phyloP scores from a whole-genome alignment of 2,888 invertebrate genomes.

The Temnothorax ravouxi region DNA sequence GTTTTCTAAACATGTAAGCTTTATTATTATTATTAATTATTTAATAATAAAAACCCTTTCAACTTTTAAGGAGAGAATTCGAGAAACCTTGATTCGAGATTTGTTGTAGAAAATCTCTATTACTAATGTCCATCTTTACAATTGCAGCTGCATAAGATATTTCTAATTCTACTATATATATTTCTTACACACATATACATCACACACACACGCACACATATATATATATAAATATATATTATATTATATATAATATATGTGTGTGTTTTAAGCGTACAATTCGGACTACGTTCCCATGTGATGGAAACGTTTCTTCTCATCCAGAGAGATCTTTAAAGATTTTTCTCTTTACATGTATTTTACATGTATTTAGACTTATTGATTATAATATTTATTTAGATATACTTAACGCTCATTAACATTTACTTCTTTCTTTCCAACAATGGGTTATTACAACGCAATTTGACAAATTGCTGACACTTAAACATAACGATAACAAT shows the following conservation, averaged over 20 bases:
- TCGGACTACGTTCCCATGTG: slow-evolving; percentile 74
- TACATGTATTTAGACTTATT: slow-evolving; percentile 23
- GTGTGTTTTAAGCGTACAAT: slow-evolving; percentile 78
- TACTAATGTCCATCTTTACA: slow-evolving; percentile 16
- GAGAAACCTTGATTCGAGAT: neutral
- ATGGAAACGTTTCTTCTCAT: slow-evolving; percentile 69
- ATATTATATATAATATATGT: neutral
- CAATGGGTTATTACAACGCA: slow-evolving; percentile 43
- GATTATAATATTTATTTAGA: slow-evolving; percentile 56
- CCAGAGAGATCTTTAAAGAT: slow-evolving; percentile 47
- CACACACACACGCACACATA: neutral
- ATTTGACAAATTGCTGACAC: slow-evolving; percentile 53
- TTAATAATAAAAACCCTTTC: neutral
- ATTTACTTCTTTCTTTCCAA: slow-evolving; percentile 61
- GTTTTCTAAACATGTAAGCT: neutral
- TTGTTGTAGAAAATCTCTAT: neutral
- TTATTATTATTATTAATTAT: slow-evolving; percentile 23
- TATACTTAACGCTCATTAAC: slow-evolving; percentile 67
- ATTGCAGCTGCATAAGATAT: slow-evolving; percentile 13
- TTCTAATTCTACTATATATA: slow-evolving; percentile 49
- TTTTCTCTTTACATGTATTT: slow-evolving; percentile 52
- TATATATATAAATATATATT: slow-evolving; percentile 67
- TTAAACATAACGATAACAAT: slow-evolving; percentile 50
- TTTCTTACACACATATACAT: neutral
- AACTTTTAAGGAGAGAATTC: neutral